Evolutionary conservation across 1,140 invertebrate species (phyloP), one percentile per base, ranked within the genome.

Genomic region (Ylistrum balloti): DNA sequence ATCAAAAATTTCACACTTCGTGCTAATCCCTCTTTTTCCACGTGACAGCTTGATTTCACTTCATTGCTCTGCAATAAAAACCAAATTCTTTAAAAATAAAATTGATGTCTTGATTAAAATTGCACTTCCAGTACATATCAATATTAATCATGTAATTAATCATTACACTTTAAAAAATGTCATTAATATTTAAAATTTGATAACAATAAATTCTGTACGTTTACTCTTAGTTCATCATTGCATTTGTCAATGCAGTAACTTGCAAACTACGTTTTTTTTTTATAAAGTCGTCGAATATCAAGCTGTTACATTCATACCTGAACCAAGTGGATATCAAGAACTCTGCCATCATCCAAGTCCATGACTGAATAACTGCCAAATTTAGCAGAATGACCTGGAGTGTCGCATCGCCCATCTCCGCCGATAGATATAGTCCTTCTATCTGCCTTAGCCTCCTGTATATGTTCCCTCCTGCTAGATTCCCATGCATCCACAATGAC

Each of bases 331-430:
- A 91, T 17, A 74, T 92, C 89, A 41, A 93, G 33, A 28, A 93
- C 86, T 11, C 45, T 88, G 5, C 41, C 86, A 0, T 41, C 10
- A 5, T 90, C 41, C 41, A 92, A 48, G 33, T 93, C 91, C 1
- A 93, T 56, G 13, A 88, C 86, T 20, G 88, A 89, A 74, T 93
- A 93, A 33, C 48, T 90, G 10, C 91, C 91, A 87, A 48, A 92
- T 86, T 93, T 93, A 34, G 92, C 92, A 33, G 48, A 92, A 56
- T 93, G 92, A 10, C 92, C 92, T 22, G 90, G 89, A 34, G 88
- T 89, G 87, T 93, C 92, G 34, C 85, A 88, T 17, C 92, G 33
- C 2, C 87, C 92, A 93, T 93, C 92, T 13, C 91, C 91, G 2
- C 91, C 92, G 0, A 91, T 32, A 22, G 33, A 28, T 0, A 93